Evolutionary conservation across 2,888 invertebrate species (phyloP).

Genomic region (Drosophila borborema): DNA sequence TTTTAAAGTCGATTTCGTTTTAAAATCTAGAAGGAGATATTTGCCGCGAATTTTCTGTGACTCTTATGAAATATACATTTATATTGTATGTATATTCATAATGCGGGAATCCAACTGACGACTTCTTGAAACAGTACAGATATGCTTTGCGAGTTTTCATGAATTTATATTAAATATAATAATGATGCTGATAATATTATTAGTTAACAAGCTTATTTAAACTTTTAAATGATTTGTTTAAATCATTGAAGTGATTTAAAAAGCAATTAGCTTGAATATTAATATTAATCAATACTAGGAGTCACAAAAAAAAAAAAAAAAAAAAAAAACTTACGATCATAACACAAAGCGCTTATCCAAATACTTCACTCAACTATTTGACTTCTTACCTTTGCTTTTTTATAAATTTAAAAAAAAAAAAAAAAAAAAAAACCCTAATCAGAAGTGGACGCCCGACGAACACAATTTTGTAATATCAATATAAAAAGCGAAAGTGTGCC

Average conservation of each 20-base stretch:
- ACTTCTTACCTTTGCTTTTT: neutral
- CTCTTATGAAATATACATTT: neutral
- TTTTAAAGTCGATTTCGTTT: neutral
- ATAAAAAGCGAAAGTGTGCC: slow-evolving; percentile 45
- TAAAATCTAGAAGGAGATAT: neutral
- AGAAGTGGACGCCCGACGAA: slow-evolving; percentile 2
- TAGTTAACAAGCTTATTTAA: neutral
- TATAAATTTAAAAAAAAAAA: slow-evolving; percentile 14
- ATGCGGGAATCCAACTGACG: neutral
- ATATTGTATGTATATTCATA: neutral
- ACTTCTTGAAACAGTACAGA: neutral
- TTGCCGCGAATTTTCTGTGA: neutral
- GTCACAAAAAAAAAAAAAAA: neutral
- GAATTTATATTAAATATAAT: neutral
- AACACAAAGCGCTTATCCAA: neutral
- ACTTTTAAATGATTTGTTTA: too few species aligned
- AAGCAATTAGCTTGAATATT: too few species aligned
- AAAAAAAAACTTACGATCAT: neutral
- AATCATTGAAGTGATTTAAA: too few species aligned
- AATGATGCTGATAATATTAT: neutral
- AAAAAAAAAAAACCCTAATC: slow-evolving; percentile 9
- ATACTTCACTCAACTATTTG: neutral
- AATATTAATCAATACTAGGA: too few species aligned
- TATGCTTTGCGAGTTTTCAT: neutral
- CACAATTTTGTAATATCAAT: slow-evolving; percentile 14